Conservation (phyloP, 2,888 invertebrate genomes). For the Hanleya hanleyi region DNA sequence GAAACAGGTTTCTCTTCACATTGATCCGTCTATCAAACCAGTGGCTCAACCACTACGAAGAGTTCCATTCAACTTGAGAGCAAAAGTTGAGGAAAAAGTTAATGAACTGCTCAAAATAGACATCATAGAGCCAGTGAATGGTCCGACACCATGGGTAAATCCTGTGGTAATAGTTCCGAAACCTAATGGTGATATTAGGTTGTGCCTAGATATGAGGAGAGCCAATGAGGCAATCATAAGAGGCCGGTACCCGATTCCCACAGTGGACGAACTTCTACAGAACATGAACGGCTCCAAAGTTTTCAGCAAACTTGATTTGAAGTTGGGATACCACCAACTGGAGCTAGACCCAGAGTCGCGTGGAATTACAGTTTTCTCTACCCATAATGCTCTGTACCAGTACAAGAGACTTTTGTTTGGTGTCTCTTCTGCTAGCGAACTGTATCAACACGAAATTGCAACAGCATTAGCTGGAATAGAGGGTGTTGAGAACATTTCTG, state of each 20-base stretch:
- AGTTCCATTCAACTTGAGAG: constrained; percentile 37
- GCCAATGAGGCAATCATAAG: constrained; percentile 44
- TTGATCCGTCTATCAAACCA: no score
- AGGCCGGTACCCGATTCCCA: constrained; percentile 41
- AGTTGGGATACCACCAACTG: constrained; percentile 46
- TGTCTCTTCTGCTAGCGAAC: constrained; percentile 71
- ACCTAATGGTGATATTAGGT: constrained; percentile 37
- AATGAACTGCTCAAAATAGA: constrained; percentile 26
- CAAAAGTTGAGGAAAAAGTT: constrained; percentile 33
- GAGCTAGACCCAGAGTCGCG: constrained; percentile 47
- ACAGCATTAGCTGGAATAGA: constrained; percentile 61
- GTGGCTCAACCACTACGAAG: no score
- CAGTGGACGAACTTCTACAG: constrained; percentile 46
- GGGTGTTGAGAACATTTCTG: constrained; percentile 67
- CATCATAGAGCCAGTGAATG: constrained; percentile 37
- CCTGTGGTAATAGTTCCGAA: constrained; percentile 32
- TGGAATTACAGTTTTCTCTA: constrained; percentile 44
- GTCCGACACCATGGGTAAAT: constrained; percentile 48
- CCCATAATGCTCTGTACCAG: constrained; percentile 42
- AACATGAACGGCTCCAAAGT: constrained; percentile 30
- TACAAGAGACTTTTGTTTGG: constrained; percentile 49
- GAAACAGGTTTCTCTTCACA: no score
- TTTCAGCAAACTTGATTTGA: constrained; percentile 45
- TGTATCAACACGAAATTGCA: constrained; percentile 72
- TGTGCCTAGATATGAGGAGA: constrained; percentile 49